These are phyloP conservation scores for Barypeithes pellucidus DNA, from an alignment of 2,888 invertebrate genomes.

Conservation along the genomic window DNA sequence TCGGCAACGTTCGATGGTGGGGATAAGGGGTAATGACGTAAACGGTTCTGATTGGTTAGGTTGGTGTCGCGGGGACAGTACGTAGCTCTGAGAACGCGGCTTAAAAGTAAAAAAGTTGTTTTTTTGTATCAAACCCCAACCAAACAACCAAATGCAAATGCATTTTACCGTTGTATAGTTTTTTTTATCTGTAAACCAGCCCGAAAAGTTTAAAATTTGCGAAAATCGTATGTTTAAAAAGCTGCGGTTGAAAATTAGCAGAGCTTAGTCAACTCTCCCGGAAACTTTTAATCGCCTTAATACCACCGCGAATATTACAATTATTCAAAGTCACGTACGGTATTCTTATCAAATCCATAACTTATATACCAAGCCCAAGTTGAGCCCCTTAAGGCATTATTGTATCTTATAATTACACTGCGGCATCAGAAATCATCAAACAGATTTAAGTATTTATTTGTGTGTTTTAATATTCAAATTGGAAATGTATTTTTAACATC, in stretches of 20 bases:
- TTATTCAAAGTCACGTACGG: constrained; percentile 56
- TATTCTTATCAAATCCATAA: constrained; percentile 57
- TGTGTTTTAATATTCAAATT: constrained; percentile 39
- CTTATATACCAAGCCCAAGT: constrained; percentile 54
- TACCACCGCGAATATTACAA: constrained; percentile 53
- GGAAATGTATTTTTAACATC: constrained; percentile 2
- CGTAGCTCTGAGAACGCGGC: too few species aligned
- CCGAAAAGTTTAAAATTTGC: constrained; percentile 19
- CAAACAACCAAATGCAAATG: too few species aligned
- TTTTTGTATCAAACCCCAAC: too few species aligned
- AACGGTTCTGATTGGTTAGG: too few species aligned
- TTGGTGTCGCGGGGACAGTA: too few species aligned
- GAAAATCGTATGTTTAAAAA: constrained; percentile 32
- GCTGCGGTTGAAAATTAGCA: constrained; percentile 46
- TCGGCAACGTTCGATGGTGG: too few species aligned
- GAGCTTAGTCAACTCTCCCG: constrained; percentile 47
- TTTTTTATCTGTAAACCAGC: neutral
- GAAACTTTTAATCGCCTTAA: constrained; percentile 56
- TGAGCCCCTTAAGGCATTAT: constrained; percentile 51
- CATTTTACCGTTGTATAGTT: too few species aligned
- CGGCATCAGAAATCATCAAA: constrained; percentile 53
- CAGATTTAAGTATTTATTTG: constrained; percentile 49
- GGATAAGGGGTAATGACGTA: too few species aligned
- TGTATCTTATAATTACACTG: constrained; percentile 56
- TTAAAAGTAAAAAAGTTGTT: too few species aligned